phyloP scores from a whole-genome alignment of 2,797 vertebrate genomes.

The Pelobates cultripes region DNA sequence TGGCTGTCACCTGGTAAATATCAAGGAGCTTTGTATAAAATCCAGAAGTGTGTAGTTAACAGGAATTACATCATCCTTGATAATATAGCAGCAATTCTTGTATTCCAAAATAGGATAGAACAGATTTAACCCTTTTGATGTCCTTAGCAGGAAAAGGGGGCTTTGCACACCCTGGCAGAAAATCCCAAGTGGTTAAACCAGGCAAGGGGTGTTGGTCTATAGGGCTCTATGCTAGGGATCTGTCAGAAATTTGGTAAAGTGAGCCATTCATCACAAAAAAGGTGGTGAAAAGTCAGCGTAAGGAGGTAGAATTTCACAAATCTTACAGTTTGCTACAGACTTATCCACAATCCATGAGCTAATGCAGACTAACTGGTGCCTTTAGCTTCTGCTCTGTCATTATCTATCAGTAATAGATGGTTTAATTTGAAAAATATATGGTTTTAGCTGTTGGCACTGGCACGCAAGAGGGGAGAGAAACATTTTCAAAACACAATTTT shows the following conservation, averaged over 20 bases:
- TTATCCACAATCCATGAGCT: conserved; percentile 70
- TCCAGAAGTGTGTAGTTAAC: conserved; percentile 19
- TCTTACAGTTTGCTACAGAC: conserved; percentile 65
- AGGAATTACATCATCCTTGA: conserved; percentile 17
- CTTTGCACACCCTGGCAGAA: background rate
- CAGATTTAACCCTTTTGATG: background rate
- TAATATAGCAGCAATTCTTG: conserved; percentile 27
- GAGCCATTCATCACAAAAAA: conserved; percentile 57
- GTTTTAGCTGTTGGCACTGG: conserved; percentile 68
- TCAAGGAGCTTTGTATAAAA: conserved; percentile 36
- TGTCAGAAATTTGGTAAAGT: conserved; percentile 47
- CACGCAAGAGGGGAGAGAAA: conserved; percentile 62
- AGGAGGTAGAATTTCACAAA: conserved; percentile 59
- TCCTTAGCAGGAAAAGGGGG: background rate
- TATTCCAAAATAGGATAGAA: conserved; percentile 35
- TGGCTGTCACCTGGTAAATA: conserved; percentile 46
- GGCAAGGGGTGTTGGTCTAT: background rate
- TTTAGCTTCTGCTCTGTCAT: conserved; percentile 71
- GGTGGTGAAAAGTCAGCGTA: conserved; percentile 57
- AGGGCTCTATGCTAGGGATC: conserved; percentile 45
- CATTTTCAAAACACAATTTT: conserved; percentile 62
- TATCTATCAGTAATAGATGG: conserved; percentile 74
- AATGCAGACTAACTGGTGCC: conserved; percentile 77
- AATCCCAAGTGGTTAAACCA: background rate
- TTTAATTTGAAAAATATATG: conserved; percentile 71